These are phyloP conservation scores for Oostethus manadensis DNA, from an alignment of 2,113 vertebrate species.

Conservation along the genomic window DNA sequence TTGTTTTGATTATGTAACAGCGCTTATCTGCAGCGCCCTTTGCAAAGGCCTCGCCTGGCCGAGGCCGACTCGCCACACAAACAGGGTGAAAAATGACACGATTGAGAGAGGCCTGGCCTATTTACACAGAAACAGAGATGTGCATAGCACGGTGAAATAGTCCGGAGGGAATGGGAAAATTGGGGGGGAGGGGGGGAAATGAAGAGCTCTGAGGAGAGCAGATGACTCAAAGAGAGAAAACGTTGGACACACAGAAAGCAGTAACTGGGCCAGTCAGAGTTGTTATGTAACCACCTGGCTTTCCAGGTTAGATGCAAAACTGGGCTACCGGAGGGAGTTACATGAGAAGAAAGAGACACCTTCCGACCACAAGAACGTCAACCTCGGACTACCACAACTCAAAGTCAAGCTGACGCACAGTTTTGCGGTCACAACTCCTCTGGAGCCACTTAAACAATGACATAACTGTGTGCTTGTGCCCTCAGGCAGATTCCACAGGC, in stretches of 20 bases:
- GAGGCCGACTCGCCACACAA: conserved; percentile 26
- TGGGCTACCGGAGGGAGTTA: conserved; percentile 43
- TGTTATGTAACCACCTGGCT: conserved; percentile 64
- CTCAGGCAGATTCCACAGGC: conserved; percentile 41
- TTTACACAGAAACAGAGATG: conserved; percentile 42
- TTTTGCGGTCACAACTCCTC: background rate
- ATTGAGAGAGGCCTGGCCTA: conserved; percentile 53
- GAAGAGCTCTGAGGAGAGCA: conserved; percentile 6
- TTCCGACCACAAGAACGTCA: background rate
- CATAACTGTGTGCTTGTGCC: conserved; percentile 36
- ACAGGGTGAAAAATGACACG: conserved; percentile 44
- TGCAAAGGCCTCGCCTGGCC: conserved; percentile 37
- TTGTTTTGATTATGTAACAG: conserved; percentile 63
- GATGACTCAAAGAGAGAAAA: conserved; percentile 22
- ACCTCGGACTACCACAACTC: conserved; percentile 1
- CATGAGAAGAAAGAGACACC: conserved; percentile 4
- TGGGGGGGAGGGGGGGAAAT: too few relatives aligned
- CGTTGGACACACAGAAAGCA: conserved; percentile 19
- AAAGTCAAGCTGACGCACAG: background rate
- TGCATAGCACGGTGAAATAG: conserved; percentile 9
- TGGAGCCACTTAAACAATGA: conserved; percentile 34
- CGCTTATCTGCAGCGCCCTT: conserved; percentile 53
- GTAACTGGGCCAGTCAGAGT: conserved; percentile 59
- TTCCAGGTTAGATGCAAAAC: conserved; percentile 57
- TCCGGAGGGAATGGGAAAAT: conserved; percentile 15